Evolutionary conservation across 2,797 vertebrate genomes (phyloP).

Genomic region (Sylvilagus floridanus): DNA sequence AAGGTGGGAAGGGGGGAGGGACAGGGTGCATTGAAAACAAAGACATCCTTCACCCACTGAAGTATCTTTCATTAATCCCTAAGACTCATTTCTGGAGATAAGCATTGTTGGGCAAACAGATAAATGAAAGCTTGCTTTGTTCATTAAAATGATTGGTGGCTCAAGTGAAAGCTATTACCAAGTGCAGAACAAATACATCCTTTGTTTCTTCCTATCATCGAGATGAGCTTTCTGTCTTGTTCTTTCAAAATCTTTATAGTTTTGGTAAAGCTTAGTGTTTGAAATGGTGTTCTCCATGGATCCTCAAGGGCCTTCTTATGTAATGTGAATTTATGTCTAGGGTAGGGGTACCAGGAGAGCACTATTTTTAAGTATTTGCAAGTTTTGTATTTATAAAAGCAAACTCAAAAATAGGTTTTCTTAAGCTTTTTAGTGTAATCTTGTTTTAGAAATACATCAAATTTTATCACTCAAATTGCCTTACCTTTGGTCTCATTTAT

Average conservation of each 20-base stretch:
- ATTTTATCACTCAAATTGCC: not conserved
- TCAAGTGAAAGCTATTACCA: constrained; percentile 4
- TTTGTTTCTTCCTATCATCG: not conserved
- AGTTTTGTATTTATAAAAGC: not conserved
- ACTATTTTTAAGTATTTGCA: not conserved
- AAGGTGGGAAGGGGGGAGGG: not conserved
- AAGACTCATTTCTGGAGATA: not conserved
- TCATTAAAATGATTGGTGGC: not conserved
- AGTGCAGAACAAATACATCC: not conserved
- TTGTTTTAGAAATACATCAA: not conserved
- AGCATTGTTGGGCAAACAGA: not conserved
- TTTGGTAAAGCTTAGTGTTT: not conserved
- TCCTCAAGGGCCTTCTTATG: not conserved
- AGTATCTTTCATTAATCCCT: not conserved
- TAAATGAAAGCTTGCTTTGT: not conserved
- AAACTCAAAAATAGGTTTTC: not conserved
- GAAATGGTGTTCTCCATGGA: not conserved
- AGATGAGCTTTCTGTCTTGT: not conserved
- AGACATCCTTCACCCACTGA: not conserved
- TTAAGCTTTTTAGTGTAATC: not conserved
- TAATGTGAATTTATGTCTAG: not conserved
- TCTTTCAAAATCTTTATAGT: not conserved
- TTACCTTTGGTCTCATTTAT: not conserved
- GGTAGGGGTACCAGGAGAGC: not conserved
- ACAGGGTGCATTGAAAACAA: not conserved